Evolutionary conservation across 2,888 invertebrate species (phyloP).

Genomic region (Synanthedon formicaeformis): DNA sequence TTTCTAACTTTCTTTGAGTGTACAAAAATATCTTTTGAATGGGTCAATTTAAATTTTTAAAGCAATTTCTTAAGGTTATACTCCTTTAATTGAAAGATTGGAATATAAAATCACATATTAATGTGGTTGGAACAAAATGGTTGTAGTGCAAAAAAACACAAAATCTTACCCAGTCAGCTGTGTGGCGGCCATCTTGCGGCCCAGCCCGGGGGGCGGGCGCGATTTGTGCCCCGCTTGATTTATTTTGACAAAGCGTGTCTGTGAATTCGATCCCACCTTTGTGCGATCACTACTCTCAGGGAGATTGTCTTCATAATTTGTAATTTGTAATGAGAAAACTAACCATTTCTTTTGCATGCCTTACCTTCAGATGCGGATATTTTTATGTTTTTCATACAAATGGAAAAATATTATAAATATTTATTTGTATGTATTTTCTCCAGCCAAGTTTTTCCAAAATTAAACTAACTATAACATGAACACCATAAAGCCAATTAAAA

Average conservation of each 20-base stretch:
- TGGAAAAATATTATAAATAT: too few relatives aligned
- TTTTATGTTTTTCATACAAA: too few relatives aligned
- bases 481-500: too few relatives aligned
- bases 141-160: slow-evolving; percentile 36
- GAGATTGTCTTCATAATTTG: too few relatives aligned
- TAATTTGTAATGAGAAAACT: too few relatives aligned
- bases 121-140: slow-evolving; percentile 29
- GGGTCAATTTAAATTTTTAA: neutral
- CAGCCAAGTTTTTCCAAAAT: too few relatives aligned
- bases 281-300: too few relatives aligned
- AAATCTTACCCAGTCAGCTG: slow-evolving; percentile 41
- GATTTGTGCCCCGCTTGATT: slow-evolving; percentile 36
- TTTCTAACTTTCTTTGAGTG: neutral
- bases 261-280: slow-evolving; percentile 13
- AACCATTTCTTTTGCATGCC: too few relatives aligned
- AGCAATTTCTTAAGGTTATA: neutral
- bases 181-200: slow-evolving; percentile 55
- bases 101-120: slow-evolving; percentile 14
- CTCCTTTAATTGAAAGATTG: slow-evolving; percentile 1
- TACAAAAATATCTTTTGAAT: neutral
- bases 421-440: too few relatives aligned
- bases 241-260: slow-evolving; percentile 36
- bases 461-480: too few relatives aligned
- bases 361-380: too few relatives aligned
- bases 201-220: slow-evolving; percentile 37